Evolutionary conservation across 2,113 vertebrate genomes (phyloP).

Genomic region (Corythoichthys haematopterus): DNA sequence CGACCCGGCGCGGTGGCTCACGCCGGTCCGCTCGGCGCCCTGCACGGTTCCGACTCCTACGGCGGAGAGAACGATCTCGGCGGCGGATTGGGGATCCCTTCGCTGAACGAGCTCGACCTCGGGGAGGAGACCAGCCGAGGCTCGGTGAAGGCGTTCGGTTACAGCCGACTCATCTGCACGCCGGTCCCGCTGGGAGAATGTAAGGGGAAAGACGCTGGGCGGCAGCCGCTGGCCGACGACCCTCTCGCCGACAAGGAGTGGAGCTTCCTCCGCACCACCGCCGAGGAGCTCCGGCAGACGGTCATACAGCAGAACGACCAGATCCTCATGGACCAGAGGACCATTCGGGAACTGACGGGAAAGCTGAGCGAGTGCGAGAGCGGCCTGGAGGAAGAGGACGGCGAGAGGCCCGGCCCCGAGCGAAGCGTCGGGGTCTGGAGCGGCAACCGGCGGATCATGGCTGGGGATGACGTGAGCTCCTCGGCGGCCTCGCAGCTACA

Average conservation of each 20-base stretch:
- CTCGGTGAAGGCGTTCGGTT: conserved; percentile 66
- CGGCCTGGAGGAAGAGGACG: conserved; percentile 72
- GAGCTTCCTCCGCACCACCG: conserved; percentile 79
- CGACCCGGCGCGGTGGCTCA: conserved; percentile 57
- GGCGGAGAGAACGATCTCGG: conserved; percentile 55
- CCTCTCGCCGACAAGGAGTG: conserved; percentile 76
- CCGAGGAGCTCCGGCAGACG: conserved; percentile 85
- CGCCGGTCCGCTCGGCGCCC: conserved; percentile 76
- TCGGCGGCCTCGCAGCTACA: conserved; percentile 65
- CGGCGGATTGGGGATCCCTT: conserved; percentile 59
- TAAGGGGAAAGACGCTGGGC: conserved; percentile 49
- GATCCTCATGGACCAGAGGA: conserved; percentile 86
- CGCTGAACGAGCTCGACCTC: conserved; percentile 65
- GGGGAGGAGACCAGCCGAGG: conserved; percentile 53
- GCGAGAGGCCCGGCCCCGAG: conserved; percentile 61
- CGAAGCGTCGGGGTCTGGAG: conserved; percentile 70
- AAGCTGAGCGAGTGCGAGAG: conserved; percentile 90
- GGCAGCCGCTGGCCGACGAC: conserved; percentile 56
- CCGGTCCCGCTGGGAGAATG: conserved; percentile 81
- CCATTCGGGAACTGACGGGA: conserved; percentile 88
- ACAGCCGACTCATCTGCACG: conserved; percentile 88
- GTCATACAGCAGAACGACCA: conserved; percentile 89
- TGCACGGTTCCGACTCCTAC: conserved; percentile 76
- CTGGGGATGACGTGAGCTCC: conserved; percentile 80
- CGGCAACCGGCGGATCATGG: conserved; percentile 79